Conservation (phyloP, 1,140 invertebrate species). For the Ostrea edulis region DNA sequence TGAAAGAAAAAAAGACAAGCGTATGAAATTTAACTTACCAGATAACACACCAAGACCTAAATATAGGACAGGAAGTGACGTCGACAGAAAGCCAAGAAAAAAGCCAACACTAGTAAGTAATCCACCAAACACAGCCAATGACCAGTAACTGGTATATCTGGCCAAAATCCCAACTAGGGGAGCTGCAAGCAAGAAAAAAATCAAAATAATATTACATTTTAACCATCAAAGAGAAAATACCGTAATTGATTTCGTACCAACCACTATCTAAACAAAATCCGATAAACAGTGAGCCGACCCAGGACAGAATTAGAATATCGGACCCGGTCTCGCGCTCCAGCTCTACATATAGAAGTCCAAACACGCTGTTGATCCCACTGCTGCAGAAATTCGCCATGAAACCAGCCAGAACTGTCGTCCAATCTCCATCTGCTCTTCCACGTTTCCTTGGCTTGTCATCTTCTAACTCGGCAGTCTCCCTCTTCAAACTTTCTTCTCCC, state of each 20-base stretch:
- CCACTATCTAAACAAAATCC: background rate
- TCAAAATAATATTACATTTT: too few species aligned
- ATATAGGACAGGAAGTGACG: constrained; percentile 3
- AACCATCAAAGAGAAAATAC: too few species aligned
- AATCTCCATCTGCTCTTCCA: background rate
- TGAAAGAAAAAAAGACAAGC: background rate
- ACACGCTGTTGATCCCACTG: background rate
- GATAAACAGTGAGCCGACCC: background rate
- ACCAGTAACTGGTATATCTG: background rate
- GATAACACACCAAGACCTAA: background rate
- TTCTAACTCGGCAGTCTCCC: background rate
- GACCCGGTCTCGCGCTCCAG: background rate
- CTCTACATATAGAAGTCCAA: background rate
- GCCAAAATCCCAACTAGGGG: background rate
- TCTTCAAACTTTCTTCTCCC: background rate
- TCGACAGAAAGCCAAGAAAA: background rate
- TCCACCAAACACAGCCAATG: background rate
- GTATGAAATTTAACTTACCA: background rate
- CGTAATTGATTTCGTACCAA: background rate
- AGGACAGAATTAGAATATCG: background rate
- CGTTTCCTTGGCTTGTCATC: background rate
- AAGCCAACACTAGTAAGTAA: background rate
- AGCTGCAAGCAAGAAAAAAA: background rate
- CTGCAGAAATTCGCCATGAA: background rate
- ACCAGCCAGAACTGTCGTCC: background rate